These are phyloP conservation scores for Pristionchus pacificus DNA, from an alignment of 1,140 invertebrate species.

Conservation along the genomic window DNA sequence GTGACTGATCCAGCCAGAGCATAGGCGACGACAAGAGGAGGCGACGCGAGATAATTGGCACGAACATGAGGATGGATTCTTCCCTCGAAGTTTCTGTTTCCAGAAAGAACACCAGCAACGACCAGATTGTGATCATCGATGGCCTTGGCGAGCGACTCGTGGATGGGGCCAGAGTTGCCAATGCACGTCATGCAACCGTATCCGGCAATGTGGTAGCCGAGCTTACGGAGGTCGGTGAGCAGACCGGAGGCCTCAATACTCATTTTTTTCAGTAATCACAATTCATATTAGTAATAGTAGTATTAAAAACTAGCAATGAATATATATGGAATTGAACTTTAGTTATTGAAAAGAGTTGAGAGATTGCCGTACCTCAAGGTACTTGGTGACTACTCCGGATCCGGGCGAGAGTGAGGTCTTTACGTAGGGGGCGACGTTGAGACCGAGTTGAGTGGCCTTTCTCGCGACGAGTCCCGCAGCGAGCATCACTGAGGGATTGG, in stretches of 20 bases:
- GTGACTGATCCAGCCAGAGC: slow-evolving; percentile 86
- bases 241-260: slow-evolving; percentile 74
- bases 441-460: slow-evolving; percentile 68
- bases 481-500: slow-evolving; percentile 94
- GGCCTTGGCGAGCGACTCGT: slow-evolving; percentile 80
- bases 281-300: no score
- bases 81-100: slow-evolving; percentile 95
- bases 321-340: not conserved
- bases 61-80: slow-evolving; percentile 90
- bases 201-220: slow-evolving; percentile 90
- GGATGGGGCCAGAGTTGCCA: slow-evolving; percentile 89
- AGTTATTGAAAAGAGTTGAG: not conserved
- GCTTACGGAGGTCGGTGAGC: slow-evolving; percentile 74
- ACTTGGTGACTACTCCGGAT: slow-evolving; percentile 94
- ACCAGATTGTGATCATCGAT: slow-evolving; percentile 92
- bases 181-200: slow-evolving; percentile 99
- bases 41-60: slow-evolving; percentile 92
- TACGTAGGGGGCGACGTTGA: slow-evolving; percentile 82
- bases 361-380: slow-evolving; percentile 68
- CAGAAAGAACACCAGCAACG: slow-evolving; percentile 87
- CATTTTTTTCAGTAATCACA: no score
- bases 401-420: slow-evolving; percentile 94
- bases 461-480: slow-evolving; percentile 70
- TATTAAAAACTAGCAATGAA: no score
- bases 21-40: slow-evolving; percentile 90